These are phyloP conservation scores for Ptychochromis oligacanthus DNA, from an alignment of 2,113 vertebrate genomes.

Conservation along the genomic window DNA sequence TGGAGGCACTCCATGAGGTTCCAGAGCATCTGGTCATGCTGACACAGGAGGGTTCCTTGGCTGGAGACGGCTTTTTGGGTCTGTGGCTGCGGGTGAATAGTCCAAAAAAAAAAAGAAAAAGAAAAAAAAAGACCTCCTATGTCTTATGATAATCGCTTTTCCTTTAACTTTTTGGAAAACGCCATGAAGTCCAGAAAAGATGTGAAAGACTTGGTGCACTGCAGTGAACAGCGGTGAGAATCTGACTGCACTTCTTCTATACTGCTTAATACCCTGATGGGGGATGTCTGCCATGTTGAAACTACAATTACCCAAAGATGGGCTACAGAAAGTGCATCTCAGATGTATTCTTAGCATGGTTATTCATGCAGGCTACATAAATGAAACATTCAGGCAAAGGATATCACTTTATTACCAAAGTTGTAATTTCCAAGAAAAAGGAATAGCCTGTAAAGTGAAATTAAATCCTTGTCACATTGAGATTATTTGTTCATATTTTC, in stretches of 20 bases:
- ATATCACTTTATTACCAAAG: not conserved
- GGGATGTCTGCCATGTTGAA: not conserved
- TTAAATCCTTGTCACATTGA: not conserved
- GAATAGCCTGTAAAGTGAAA: not conserved
- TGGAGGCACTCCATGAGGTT: not conserved
- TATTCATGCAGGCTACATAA: not conserved
- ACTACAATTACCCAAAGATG: not conserved
- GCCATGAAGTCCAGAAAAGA: not conserved
- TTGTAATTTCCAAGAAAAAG: not conserved
- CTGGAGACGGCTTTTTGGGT: not conserved
- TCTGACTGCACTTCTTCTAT: not conserved
- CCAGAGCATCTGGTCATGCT: not conserved
- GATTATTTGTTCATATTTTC: not conserved
- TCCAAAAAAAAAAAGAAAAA: too few species aligned
- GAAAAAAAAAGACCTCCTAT: not conserved
- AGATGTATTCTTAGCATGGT: not conserved
- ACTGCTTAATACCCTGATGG: not conserved
- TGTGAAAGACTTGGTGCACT: not conserved
- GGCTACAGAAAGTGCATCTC: not conserved
- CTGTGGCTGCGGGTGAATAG: not conserved
- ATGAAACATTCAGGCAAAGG: not conserved
- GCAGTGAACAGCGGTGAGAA: not conserved
- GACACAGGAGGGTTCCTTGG: not conserved
- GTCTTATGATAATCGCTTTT: not conserved
- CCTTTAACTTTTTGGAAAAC: not conserved